Conservation (phyloP, 2,113 vertebrate species). For the Oriolus oriolus region DNA sequence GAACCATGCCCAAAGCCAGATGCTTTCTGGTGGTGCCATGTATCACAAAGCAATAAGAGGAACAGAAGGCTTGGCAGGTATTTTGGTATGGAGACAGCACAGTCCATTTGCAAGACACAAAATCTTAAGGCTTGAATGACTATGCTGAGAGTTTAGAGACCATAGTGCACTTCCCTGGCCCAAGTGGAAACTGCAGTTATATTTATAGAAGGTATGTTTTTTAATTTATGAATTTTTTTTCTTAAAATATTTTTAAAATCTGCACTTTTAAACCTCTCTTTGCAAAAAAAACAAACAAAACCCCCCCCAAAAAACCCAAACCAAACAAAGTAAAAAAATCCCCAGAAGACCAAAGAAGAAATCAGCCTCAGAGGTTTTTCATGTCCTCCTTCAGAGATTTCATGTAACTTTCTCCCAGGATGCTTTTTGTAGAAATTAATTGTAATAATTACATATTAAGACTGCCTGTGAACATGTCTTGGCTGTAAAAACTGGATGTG, state of each 20-base stretch:
- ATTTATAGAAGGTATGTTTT: not conserved
- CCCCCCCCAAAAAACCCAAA: not conserved
- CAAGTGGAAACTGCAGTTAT: not conserved
- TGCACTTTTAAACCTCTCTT: not conserved
- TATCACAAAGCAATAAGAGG: not conserved
- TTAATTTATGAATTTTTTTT: not conserved
- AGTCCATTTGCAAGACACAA: not conserved
- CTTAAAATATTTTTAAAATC: not conserved
- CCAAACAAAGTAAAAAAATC: not conserved
- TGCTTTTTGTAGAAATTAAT: not conserved
- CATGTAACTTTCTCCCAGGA: not conserved
- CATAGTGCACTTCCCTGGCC: not conserved
- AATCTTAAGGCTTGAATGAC: not conserved
- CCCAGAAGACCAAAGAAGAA: not conserved
- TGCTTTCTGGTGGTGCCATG: not conserved
- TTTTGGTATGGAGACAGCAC: not conserved
- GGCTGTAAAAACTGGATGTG: not conserved
- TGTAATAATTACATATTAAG: not conserved
- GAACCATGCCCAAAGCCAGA: not conserved
- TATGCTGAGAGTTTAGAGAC: not conserved
- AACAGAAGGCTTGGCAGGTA: not conserved
- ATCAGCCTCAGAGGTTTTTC: not conserved
- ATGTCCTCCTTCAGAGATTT: not conserved
- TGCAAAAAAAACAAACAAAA: not conserved
- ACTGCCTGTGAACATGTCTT: not conserved